These are phyloP conservation scores for Callipepla californica DNA, from an alignment of 2,113 vertebrate species.

Conservation along the genomic window DNA sequence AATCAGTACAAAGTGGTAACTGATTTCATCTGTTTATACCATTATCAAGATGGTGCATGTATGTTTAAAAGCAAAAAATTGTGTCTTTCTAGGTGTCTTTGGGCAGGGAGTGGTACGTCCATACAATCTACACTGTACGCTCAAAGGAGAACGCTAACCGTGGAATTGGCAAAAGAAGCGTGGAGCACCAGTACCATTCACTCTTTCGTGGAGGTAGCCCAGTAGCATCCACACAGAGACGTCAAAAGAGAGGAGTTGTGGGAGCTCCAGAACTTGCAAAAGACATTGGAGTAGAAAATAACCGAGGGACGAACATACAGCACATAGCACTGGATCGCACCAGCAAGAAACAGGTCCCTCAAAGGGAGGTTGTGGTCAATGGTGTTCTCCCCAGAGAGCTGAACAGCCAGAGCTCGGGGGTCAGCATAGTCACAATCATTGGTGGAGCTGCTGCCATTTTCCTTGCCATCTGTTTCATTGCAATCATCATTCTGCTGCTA, in stretches of 20 bases:
- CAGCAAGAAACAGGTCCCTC: constrained; percentile 68
- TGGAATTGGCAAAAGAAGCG: constrained; percentile 88
- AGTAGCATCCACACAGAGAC: neutral
- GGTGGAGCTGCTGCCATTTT: constrained; percentile 80
- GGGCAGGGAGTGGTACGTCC: constrained; percentile 94
- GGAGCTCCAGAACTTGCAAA: constrained; percentile 64
- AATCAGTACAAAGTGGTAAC: neutral
- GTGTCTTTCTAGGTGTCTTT: constrained; percentile 84
- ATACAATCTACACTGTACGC: constrained; percentile 93
- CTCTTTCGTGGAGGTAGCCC: constrained; percentile 60
- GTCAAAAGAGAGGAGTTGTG: constrained; percentile 76
- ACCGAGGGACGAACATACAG: constrained; percentile 92
- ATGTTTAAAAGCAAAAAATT: neutral
- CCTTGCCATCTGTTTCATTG: constrained; percentile 78
- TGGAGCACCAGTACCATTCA: constrained; percentile 81
- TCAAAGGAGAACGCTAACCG: constrained; percentile 85
- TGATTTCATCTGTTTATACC: neutral
- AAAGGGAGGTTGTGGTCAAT: constrained; percentile 54
- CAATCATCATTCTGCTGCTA: constrained; percentile 71
- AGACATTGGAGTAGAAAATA: constrained; percentile 86
- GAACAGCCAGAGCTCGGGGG: constrained; percentile 49
- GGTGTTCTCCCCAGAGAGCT: constrained; percentile 79
- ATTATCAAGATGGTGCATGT: neutral
- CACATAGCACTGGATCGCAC: constrained; percentile 87
- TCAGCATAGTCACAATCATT: constrained; percentile 77